A percentile compares a stretch with the other conserved stretches of the same genome.
Conservation (phyloP, 1,140 invertebrate species). For the Kradibia gibbosae region DNA sequence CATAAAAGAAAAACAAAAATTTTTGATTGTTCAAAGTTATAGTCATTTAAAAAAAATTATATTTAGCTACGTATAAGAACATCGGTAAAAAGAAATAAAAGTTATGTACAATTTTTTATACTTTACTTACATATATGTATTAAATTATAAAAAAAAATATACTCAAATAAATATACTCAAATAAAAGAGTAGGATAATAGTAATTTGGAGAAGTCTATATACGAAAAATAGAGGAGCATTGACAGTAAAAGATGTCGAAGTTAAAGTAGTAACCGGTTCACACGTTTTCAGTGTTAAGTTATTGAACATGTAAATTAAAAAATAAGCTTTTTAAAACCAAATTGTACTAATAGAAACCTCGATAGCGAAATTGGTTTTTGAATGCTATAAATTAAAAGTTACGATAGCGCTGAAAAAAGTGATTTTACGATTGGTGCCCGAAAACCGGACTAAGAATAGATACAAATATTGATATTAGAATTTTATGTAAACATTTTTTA, state of each 20-base stretch:
- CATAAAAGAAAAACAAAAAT: not conserved
- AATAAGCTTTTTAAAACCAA: constrained; percentile 2
- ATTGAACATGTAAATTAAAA: constrained; percentile 19
- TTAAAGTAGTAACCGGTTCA: constrained; percentile 4
- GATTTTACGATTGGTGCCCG: not conserved
- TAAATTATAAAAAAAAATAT: not conserved
- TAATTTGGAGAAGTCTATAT: not conserved
- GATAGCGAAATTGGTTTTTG: not conserved
- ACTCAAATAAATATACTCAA: not conserved
- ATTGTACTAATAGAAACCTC: not conserved
- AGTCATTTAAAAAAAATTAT: not conserved
- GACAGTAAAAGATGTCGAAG: constrained; percentile 1
- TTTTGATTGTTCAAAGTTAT: not conserved
- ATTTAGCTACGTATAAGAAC: no score
- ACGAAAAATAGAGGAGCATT: not conserved
- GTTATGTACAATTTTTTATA: no score
- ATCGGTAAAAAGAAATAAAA: not conserved
- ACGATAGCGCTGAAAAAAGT: not conserved
- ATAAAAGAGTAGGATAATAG: not conserved
- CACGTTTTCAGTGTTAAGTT: not conserved
- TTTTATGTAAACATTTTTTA: not conserved
- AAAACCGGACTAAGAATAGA: not conserved
- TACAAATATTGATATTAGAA: not conserved
- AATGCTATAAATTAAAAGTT: constrained; percentile 4
- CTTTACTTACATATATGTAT: not conserved